Base-by-base conservation (phyloP, 2,888 invertebrate genomes). In the Mythimna loreyi region DNA sequence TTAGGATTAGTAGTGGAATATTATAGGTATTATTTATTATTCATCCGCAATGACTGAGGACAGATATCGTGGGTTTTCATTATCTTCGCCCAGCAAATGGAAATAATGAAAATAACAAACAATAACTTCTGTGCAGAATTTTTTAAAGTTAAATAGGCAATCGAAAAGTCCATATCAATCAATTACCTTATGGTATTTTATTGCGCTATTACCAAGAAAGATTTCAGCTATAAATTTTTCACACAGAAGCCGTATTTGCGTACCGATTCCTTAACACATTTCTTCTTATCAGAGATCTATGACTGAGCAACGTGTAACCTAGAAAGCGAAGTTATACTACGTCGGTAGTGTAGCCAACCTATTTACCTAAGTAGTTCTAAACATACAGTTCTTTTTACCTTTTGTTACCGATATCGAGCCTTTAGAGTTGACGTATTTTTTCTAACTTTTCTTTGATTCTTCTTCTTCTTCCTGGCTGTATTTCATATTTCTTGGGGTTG, bases 261-360 rank as follows among this genome's bases (percentile, higher is more conserved):
- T 62, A 36, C 28, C 16, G 52, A 59, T 75, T 75, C 61, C 62
- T 40, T 74, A 63, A 60, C 75, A 75, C 36, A 80, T 53, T 67
- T 78, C 21, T 30, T 21, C 58, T 80, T 78, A 78, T 80, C 77
- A 28, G 4, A 62, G 43, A 78, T 78, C 66, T 70, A 43, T 36
- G 52, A 23, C 58, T 71, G 56, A 66, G 71, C 62, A 52, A 69
- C 63, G 63, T 53, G 64, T 77, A 77, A 80, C 80, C 76, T 75
- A 80, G 70, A 71, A 77, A 75, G 11, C 61, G 36, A 4, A 50
- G n/a, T 55, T 50, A 30, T 30, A 65, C 11, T 66, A 45, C 23
- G 21, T 7, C 21, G 43, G n/a, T 36, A 45, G 36, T 57, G 23
- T 36, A 30, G 36, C 25, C 8, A 65, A 75, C 69, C 43, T 74